Base-by-base conservation (phyloP, 2,797 vertebrate species). In the Margarornis squamiger region DNA sequence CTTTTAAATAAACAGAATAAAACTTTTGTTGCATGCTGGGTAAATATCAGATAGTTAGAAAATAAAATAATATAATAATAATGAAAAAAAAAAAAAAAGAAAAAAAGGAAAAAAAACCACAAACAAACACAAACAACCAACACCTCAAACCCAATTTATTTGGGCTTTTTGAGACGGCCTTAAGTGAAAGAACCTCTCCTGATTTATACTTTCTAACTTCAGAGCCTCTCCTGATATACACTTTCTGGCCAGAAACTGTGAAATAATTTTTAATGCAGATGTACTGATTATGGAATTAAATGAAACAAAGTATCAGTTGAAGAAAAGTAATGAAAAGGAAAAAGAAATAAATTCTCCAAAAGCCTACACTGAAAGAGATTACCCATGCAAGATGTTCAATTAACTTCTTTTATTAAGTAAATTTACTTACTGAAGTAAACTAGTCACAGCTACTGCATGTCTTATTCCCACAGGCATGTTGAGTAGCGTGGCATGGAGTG, bases 371-470 rank as follows among this genome's bases (percentile, higher is more conserved):
- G 70, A 91, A 95, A 95, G 73, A 62, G 57, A 79, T 86, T 58
- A 91, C 27, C 34, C 90, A 94, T 73, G 88, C 90, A 78, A 86
- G 68, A 82, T 66, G 29, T 78, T 91, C 82, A 92, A 95, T 95
- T 95, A 92, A 72, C 57, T 93, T 29, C 34, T 79, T 95, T 91
- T 82, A 92, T 90, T 83, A 86, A 93, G 43, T 54, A 65, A 75
- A 94, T 78, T 83, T 59, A 57, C 84, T 75, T 80, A 54, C 73
- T 59, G 57, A 86, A 88, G 65, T 76, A 72, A 91, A 87, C 30
- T 32, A 36, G 51, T 82, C 80, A 41, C 49, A 91, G 73, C 43
- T 32, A 29, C 46, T 34, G 12, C 5, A 3, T 30, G 30, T 38
- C 49, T 59, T 75, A 38, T 20, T 88, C 70, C 87, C 57, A n/a